Percentiles rank a stretch among this genome's conserved stretches.
Conservation (phyloP, 2,797 vertebrate genomes). For the Poeciliopsis presidionis region DNA sequence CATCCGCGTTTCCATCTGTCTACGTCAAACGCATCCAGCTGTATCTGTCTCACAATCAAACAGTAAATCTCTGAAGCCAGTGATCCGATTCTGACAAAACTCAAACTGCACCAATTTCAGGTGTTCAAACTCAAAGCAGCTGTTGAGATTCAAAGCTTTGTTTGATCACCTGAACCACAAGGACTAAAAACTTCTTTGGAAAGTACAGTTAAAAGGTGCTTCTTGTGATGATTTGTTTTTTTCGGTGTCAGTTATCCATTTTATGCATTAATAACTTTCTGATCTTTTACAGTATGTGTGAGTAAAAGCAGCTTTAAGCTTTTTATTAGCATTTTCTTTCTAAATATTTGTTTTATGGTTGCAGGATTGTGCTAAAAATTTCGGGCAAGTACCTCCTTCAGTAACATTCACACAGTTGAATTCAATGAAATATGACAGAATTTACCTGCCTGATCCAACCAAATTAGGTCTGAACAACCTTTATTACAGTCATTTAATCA, state of each 20-base stretch:
- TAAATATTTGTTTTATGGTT: background rate
- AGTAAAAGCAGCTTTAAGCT: background rate
- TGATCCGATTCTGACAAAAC: conserved; percentile 38
- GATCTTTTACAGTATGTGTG: background rate
- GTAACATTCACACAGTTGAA: background rate
- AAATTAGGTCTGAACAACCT: background rate
- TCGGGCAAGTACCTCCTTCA: background rate
- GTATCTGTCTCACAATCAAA: conserved; percentile 45
- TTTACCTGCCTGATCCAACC: background rate
- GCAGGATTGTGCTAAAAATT: background rate
- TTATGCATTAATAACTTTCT: background rate
- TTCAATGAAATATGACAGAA: background rate
- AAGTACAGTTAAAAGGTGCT: background rate
- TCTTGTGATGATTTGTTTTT: background rate
- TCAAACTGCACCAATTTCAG: conserved; percentile 11
- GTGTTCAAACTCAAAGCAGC: conserved; percentile 29
- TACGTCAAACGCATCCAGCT: conserved; percentile 38
- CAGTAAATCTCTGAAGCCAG: conserved; percentile 34
- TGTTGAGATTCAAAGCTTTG: conserved; percentile 14
- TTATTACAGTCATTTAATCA: background rate
- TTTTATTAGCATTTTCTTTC: background rate
- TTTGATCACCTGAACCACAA: background rate
- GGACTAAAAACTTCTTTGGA: background rate
- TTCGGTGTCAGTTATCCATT: background rate
- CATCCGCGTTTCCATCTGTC: conserved; percentile 28